Evolutionary conservation across 2,888 invertebrate genomes (phyloP).

Genomic region (Drosophila percnosoma): DNA sequence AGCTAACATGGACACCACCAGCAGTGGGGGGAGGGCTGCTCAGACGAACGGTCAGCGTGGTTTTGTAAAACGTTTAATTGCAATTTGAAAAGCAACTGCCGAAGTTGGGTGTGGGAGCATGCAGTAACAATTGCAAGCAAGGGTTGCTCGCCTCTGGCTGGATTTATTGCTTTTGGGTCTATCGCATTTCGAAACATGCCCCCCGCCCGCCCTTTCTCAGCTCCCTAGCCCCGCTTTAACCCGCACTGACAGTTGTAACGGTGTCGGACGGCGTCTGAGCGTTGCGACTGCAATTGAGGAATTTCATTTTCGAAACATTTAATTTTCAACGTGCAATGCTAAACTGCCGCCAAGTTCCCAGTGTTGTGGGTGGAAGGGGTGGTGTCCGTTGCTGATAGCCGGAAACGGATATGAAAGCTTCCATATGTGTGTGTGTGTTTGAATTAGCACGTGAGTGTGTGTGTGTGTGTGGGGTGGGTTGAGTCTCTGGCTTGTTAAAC

Average conservation of each 20-base stretch:
- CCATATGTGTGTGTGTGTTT: conserved; percentile 28
- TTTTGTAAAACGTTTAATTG: conserved; percentile 82
- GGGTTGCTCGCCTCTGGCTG: conserved; percentile 56
- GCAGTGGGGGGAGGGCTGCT: conserved; percentile 26
- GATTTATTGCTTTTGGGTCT: conserved; percentile 79
- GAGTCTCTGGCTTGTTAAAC: conserved; percentile 64
- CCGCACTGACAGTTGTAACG: conserved; percentile 20
- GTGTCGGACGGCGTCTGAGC: conserved; percentile 41
- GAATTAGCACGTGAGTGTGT: not conserved
- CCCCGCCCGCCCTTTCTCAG: not conserved
- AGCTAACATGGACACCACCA: conserved; percentile 60
- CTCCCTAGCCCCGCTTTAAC: not conserved
- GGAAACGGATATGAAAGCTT: conserved; percentile 75
- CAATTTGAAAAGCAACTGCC: conserved; percentile 73
- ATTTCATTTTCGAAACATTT: conserved; percentile 81
- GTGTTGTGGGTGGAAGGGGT: not conserved
- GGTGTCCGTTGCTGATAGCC: conserved; percentile 58
- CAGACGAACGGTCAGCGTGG: conserved; percentile 74
- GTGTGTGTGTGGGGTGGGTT: not conserved
- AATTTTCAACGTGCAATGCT: conserved; percentile 73
- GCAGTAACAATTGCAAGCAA: conserved; percentile 52
- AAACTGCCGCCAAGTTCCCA: conserved; percentile 45
- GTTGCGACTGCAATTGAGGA: conserved; percentile 78
- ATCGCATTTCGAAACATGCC: conserved; percentile 44
- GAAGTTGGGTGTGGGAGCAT: not conserved